Percentiles rank a stretch among this genome's conserved stretches.
phyloP scores from a whole-genome alignment of 2,113 vertebrate genomes.

The Fulmarus glacialis region DNA sequence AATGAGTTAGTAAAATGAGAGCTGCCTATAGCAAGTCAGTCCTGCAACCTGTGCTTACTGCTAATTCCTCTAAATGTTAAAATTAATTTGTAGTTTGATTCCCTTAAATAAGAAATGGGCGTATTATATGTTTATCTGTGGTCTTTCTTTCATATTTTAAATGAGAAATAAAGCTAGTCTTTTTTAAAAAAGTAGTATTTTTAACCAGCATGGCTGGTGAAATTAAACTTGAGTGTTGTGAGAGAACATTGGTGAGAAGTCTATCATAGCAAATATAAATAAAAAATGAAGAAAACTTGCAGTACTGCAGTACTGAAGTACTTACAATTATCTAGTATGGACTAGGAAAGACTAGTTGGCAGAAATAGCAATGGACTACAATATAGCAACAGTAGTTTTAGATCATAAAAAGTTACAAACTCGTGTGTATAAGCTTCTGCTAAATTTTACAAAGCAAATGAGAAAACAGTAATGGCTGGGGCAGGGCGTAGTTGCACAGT shows the following conservation, averaged over 20 bases:
- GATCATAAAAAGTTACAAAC: not conserved
- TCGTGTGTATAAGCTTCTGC: not conserved
- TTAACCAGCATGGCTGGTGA: not conserved
- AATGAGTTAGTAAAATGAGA: constrained; percentile 16
- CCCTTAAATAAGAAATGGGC: not conserved
- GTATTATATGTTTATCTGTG: not conserved
- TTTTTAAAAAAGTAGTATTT: not conserved
- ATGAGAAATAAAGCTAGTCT: not conserved
- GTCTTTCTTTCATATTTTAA: not conserved
- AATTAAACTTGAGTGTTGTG: not conserved
- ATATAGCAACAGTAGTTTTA: not conserved
- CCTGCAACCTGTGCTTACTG: not conserved
- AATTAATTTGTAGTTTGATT: not conserved
- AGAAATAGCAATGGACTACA: not conserved
- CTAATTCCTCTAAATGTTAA: not conserved
- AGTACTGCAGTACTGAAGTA: not conserved
- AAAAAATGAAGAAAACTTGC: not conserved
- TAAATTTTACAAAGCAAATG: not conserved
- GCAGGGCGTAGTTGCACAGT: not conserved
- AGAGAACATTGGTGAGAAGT: not conserved
- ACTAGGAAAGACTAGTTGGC: not conserved
- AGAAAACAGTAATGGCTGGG: not conserved
- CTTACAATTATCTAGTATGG: not conserved
- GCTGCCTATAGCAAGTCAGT: not conserved
- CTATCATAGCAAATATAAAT: not conserved